These are phyloP conservation scores for Pharmacophagus antenor DNA, from an alignment of 2,888 invertebrate species.

Conservation along the genomic window DNA sequence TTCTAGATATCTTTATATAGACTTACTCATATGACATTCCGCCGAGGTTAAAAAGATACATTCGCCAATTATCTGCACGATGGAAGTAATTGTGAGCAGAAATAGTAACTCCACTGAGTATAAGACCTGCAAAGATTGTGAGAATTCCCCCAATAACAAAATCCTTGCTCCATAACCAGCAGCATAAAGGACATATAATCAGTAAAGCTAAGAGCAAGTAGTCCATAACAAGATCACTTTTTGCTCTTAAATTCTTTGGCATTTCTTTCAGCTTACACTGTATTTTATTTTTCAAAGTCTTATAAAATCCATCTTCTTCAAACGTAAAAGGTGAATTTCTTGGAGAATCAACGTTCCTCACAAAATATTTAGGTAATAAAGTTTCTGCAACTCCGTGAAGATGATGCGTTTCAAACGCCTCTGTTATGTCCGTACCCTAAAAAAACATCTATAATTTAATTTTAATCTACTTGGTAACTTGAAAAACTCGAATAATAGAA, in stretches of 20 bases:
- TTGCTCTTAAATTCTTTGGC: slow-evolving; percentile 53
- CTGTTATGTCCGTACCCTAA: slow-evolving; percentile 84
- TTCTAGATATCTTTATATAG: not conserved
- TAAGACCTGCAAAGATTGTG: slow-evolving; percentile 47
- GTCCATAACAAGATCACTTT: slow-evolving; percentile 60
- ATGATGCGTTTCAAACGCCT: slow-evolving; percentile 83
- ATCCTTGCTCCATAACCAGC: slow-evolving; percentile 56
- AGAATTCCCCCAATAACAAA: slow-evolving; percentile 48
- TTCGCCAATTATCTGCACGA: slow-evolving; percentile 88
- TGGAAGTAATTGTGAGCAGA: slow-evolving; percentile 91
- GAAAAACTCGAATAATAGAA: too few relatives aligned
- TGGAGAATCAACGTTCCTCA: slow-evolving; percentile 81
- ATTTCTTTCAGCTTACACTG: slow-evolving; percentile 77
- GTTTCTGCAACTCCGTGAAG: slow-evolving; percentile 78
- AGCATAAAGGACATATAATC: slow-evolving; percentile 48
- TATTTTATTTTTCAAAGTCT: slow-evolving; percentile 84
- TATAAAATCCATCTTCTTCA: slow-evolving; percentile 88
- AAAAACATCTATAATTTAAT: not conserved
- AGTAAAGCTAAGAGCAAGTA: slow-evolving; percentile 49
- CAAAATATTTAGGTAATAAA: slow-evolving; percentile 84
- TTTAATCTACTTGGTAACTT: not conserved
- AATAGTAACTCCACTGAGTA: slow-evolving; percentile 68
- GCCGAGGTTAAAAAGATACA: slow-evolving; percentile 88
- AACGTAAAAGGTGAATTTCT: slow-evolving; percentile 88
- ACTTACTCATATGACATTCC: slow-evolving; percentile 83